Conservation (phyloP, 1,140 invertebrate species). For the Pseudomyrmex sp. region DNA sequence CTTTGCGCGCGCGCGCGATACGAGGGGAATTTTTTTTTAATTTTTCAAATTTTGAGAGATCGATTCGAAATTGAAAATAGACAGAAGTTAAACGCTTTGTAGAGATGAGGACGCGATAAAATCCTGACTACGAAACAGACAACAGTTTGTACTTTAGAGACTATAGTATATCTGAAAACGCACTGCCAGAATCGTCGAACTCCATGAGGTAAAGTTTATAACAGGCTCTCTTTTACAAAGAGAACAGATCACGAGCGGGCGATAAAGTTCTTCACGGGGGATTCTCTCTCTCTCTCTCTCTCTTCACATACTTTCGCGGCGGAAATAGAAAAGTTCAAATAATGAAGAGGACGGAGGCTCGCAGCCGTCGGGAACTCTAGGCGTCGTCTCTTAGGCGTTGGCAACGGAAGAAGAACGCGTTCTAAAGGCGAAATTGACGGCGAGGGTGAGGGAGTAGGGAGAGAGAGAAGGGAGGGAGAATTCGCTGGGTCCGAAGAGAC, state of each 20-base stretch:
- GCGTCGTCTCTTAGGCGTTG: constrained; percentile 15
- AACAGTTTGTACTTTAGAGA: neutral
- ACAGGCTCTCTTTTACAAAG: constrained; percentile 18
- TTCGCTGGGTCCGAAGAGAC: constrained; percentile 12
- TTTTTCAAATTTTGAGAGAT: too few species aligned
- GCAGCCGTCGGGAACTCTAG: constrained; percentile 27
- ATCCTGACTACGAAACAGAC: neutral
- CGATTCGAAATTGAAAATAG: too few species aligned
- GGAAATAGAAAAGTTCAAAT: constrained; percentile 49
- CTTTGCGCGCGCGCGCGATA: too few species aligned
- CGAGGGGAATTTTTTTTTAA: too few species aligned
- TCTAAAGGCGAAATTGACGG: constrained; percentile 52
- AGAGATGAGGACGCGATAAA: neutral
- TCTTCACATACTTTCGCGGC: constrained; percentile 8
- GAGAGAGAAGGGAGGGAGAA: constrained; percentile 37
- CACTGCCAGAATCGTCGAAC: neutral
- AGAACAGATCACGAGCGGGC: constrained; percentile 1
- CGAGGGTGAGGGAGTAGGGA: neutral
- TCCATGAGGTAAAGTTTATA: constrained; percentile 21
- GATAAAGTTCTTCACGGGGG: neutral
- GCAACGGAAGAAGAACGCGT: constrained; percentile 33
- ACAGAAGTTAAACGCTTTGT: too few species aligned
- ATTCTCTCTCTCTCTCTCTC: constrained; percentile 3
- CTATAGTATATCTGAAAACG: neutral
- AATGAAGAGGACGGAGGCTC: constrained; percentile 37